Evolutionary conservation across 2,888 invertebrate genomes (phyloP), one percentile per base, ranked within the genome.

Genomic region (Diarsia brunnea): DNA sequence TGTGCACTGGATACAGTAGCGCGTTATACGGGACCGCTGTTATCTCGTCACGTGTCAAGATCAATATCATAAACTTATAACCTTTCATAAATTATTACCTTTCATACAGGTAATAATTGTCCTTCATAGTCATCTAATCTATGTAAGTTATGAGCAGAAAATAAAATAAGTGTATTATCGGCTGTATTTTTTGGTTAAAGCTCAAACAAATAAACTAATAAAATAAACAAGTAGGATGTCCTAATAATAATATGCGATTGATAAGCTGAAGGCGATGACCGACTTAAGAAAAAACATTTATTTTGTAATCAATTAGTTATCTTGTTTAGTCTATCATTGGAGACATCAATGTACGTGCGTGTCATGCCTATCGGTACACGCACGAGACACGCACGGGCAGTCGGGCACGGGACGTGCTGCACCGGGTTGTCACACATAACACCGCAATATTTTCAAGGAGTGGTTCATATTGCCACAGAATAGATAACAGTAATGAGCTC

Each of bases 261-360:
- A 73, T 84, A 69, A 69, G 68, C 58, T 2, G 14, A 38, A 38
- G 58, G 8, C 58, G 60, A n/a, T 69, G 81, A 68, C 81, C 85
- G 65, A 73, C 60, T 65, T 81, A 0, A 24, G 27, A 61, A 60
- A 69, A 84, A 60, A 47, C 51, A n/a, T 66, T 61, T 7, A 58
- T 84, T 79, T 79, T 47, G 21, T 64, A 84, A 79, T 75, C 63
- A 47, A 55, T 45, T 12, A 27, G 51, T 53, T 76, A 75, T 61
- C 61, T 81, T 81, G 81, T 81, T 81, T 43, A 81, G 74, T 80
- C 43, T 31, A 21, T 60, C 14, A 47, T n/a, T 71, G 45, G 45
- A 60, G 60, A 72, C 31, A 21, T 8, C 38, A 11, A 69, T 49
- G 47, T 49, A n/a, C 12, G 4, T 27, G 27, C n/a, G 4, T n/a